Base-by-base conservation (phyloP, 1,140 invertebrate species). In the Bacillus rossius region DNA sequence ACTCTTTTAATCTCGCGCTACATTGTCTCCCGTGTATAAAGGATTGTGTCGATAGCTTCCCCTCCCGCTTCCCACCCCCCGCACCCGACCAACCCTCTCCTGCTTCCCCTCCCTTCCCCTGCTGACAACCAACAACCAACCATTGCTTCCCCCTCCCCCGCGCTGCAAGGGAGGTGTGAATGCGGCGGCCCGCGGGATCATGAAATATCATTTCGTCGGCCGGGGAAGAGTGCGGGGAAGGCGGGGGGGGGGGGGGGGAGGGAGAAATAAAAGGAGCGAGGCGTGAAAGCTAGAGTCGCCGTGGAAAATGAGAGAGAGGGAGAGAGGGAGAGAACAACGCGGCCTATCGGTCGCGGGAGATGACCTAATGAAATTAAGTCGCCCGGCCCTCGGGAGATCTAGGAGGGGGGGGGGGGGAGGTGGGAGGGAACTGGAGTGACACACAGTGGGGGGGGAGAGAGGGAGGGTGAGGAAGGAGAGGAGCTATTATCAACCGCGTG, bases 1-100 rank as follows among this genome's bases (percentile, higher is more conserved):
- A 59, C 50, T 59, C 57, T 59, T 59, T 59, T 59, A 59, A 59
- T 59, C 57, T 59, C 57, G 29, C 37, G 22, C 17, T 59, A 59
- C 57, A 59, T 59, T 59, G 57, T 59, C 40, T 41, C 43, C 57
- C 50, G 45, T 59, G 57, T 34, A 34, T 34, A 45, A 45, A 53
- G 23, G 49, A 19, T 43, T 55, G 50, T 42, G 49, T 53, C 37
- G 53, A 42, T 55, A 42, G 40, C 29, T 20, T 22, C 22, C 40
- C 43, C 53, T 22, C 25, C 38, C n/a, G 10, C 16, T 17, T 20
- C 37, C 16, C 8, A 0, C 37, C 2, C 19, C 51, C 5, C 51
- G 0, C 1, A 16, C 29, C 10, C 26, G 17, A 16, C 22, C 42
- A 22, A 8, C 42, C 10, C 25, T 23, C 25, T 20, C 16, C 29